Evolutionary conservation across 1,140 invertebrate genomes (phyloP).

Genomic region (Cyphomyrmex costatus): DNA sequence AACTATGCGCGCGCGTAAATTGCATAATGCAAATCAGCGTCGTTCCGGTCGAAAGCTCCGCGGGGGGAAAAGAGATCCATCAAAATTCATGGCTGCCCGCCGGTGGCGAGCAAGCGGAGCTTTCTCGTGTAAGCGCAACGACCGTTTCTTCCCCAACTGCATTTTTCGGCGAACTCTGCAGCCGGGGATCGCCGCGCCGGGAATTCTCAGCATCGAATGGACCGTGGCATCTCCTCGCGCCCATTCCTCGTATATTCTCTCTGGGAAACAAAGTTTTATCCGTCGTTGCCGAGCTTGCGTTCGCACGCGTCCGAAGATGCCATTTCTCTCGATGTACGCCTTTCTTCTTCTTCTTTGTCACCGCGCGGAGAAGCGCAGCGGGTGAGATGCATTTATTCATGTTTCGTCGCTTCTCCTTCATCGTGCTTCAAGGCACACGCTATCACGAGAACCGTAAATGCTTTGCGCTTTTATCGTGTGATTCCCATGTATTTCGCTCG

Average conservation of each 20-base stretch:
- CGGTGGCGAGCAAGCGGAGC: conserved; percentile 36
- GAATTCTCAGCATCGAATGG: conserved; percentile 28
- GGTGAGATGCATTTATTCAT: conserved; percentile 49
- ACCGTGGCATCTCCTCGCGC: not conserved
- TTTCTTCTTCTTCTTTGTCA: not conserved
- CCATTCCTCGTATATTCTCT: conserved; percentile 4
- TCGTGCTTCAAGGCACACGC: conserved; percentile 6
- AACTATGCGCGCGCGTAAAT: conserved; percentile 41
- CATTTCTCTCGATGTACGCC: conserved; percentile 46
- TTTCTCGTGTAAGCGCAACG: conserved; percentile 50
- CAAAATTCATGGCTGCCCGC: conserved; percentile 52
- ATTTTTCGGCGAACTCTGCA: conserved; percentile 53
- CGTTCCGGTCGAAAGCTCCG: conserved; percentile 38
- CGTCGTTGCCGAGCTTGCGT: not conserved
- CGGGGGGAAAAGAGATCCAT: conserved; percentile 35
- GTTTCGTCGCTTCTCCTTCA: conserved; percentile 15
- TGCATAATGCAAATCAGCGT: conserved; percentile 62
- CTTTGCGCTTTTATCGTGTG: not conserved
- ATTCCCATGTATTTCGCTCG: not conserved
- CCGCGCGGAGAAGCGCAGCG: not conserved
- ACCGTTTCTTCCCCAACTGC: conserved; percentile 37
- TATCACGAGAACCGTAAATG: conserved; percentile 28
- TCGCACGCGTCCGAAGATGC: conserved; percentile 11
- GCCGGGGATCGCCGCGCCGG: conserved; percentile 20
- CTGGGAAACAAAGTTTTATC: conserved; percentile 56